Base-by-base conservation (phyloP, 1,140 invertebrate species). In the Drosophila bifasciata region DNA sequence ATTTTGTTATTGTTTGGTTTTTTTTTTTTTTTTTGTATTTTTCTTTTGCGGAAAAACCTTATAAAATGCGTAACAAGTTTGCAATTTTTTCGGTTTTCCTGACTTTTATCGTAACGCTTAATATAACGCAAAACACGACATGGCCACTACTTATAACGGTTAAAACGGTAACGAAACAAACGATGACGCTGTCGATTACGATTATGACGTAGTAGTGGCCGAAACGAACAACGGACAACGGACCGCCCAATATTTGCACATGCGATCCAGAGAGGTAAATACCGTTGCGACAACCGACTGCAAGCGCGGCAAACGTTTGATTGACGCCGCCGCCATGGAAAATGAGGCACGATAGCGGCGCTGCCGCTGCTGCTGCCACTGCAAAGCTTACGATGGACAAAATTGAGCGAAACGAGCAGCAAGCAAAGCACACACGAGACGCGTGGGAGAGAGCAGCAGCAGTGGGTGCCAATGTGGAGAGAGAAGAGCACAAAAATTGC, bases 271-370 rank as follows among this genome's bases (percentile, higher is more conserved):
- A 32, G 32, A 11, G 11, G 32, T 1, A 36, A 36, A 4, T 2
- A 32, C 28, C 32, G 32, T 36, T 36, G 32, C 32, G 64, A 61
- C 57, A 52, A 62, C 57, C 66, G 57, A 48, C 36, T 59, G 57
- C 71, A 77, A 64, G 61, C 75, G 75, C 75, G 75, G 75, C 71
- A 77, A 77, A 74, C 71, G 66, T 77, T 75, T 75, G 75, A 77
- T 75, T 77, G 75, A 77, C 74, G 63, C 74, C 28, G 63, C 58
- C 64, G 66, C 71, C 58, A 51, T 70, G 64, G 74, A 69, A 74
- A 77, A 74, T 57, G 70, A 77, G 70, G 58, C 59, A 61, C 51
- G 45, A 36, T 36, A 36, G 32, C 23, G 28, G 49, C 50, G 32
- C 8, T 28, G 3, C 5, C 3, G 11, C 21, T 19, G 52, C 16